Evolutionary conservation across 2,888 invertebrate genomes (phyloP), one percentile per base, ranked within the genome.

Genomic region (Himalopsyche kuldschensis): DNA sequence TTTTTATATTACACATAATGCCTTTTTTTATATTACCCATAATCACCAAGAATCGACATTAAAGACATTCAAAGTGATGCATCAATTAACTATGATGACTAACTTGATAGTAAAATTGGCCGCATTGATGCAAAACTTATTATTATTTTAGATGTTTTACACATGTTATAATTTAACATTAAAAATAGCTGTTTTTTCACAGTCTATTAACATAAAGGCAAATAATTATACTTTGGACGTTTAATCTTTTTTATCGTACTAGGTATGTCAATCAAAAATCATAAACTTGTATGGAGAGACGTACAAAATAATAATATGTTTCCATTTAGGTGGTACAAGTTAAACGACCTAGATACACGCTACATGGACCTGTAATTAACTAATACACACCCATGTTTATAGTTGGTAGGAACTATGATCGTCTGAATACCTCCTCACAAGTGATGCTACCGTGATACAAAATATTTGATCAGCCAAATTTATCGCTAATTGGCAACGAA

Each of bases 281-380:
- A 76, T 32, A 76, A 24, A 76, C 76, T 35, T 76, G 20, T 35
- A 76, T 35, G 41, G 76, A 35, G 35, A 76, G 41, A 41, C 41
- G 15, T 30, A 69, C 69, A 30, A 69, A 35, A 41, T 76, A 76
- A 76, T 76, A 20, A 76, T 76, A 76, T 41, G 76, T 76, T 76
- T 41, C 35, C 41, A 32, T 32, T 32, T 35, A 1, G 76, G 48
- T 20, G 46, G 79, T 55, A 82, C 79, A 77, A 79, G 69, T 69
- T 82, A 79, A 79, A 82, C 76, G 82, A 76, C 82, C 79, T 31
- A 24, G 41, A 48, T 75, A 75, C 82, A 82, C 82, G 82, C 82
- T 79, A 82, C 63, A 79, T 76, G 30, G 75, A 48, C 75, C 79
- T 79, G 79, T 82, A 82, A 82, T 82, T 82, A 82, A 82, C 82